Base-by-base conservation (phyloP, 1,140 invertebrate genomes). In the Anoplolepis gracilipes region DNA sequence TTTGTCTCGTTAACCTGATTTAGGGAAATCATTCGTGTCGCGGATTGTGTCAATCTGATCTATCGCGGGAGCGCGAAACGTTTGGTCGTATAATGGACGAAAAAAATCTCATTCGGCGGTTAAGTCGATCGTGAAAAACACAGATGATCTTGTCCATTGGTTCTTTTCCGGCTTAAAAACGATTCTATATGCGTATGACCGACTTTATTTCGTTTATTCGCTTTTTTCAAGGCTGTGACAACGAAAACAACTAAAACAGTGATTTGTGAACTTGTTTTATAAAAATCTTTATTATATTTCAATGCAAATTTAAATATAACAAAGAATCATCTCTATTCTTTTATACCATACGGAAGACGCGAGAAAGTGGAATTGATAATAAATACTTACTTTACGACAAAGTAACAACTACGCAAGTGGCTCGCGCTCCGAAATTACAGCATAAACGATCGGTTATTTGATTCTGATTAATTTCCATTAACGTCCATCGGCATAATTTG, bases 1-100 rank as follows among this genome's bases (percentile, higher is more conserved):
- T 76, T 89, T 76, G 75, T 90, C 85, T 89, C 88, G 88, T 90
- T 90, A 90, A 89, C 88, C 85, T 89, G 88, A 89, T 89, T 90
- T 90, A 84, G 69, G 85, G 59, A 85, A 85, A 90, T 57, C 88
- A 76, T 87, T 59, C 88, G 85, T 85, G 77, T 61, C 59, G 42
- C 39, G 57, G 75, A 57, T 25, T 55, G 59, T 57, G 39, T 76
- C 79, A 84, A 86, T 85, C 78, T 76, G 46, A 57, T 65, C 75
- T 57, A 67, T 86, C 84, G 87, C 79, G 69, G 64, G n/a, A 57
- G 61, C 19, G 22, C 72, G 36, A 53, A 75, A 72, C 76, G 84
- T 85, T 89, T 73, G 77, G 53, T 30, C 76, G 61, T 85, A n/a
- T n/a, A 77, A 89, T 85, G 65, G 85, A 77, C 67, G 78, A 84